A percentile compares a stretch with the other conserved stretches of the same genome.
phyloP scores from a whole-genome alignment of 1,140 invertebrate genomes.

The Paraescarpia echinospica region DNA sequence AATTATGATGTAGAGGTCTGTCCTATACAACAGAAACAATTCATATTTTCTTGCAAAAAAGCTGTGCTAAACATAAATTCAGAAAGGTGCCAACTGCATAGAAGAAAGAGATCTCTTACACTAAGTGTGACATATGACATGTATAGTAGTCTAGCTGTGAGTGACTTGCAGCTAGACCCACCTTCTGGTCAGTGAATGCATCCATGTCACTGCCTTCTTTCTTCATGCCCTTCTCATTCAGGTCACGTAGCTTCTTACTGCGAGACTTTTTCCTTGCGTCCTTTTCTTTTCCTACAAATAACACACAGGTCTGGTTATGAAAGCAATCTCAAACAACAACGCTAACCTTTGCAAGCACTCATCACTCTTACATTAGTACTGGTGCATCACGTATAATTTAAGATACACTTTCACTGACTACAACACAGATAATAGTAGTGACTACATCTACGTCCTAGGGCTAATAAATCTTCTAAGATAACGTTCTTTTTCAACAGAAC shows the following conservation, averaged over 20 bases:
- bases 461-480: too few relatives aligned
- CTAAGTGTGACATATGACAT: neutral
- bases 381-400: neutral
- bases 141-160: neutral
- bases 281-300: neutral
- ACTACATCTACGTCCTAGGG: too few relatives aligned
- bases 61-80: neutral
- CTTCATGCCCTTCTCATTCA: slow-evolving; percentile 15
- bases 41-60: too few relatives aligned
- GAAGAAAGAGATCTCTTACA: neutral
- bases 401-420: neutral
- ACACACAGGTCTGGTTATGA: neutral
- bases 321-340: neutral
- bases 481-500: too few relatives aligned
- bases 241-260: slow-evolving; percentile 1
- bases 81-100: neutral
- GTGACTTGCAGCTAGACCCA: neutral
- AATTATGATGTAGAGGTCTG: too few relatives aligned
- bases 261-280: slow-evolving; percentile 1
- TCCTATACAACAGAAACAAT: too few relatives aligned
- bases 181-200: neutral
- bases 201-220: slow-evolving; percentile 16
- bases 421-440: neutral
- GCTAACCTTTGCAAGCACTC: neutral
- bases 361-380: neutral